Conservation (phyloP, 2,113 vertebrate genomes). For the Salvelinus sp. region DNA sequence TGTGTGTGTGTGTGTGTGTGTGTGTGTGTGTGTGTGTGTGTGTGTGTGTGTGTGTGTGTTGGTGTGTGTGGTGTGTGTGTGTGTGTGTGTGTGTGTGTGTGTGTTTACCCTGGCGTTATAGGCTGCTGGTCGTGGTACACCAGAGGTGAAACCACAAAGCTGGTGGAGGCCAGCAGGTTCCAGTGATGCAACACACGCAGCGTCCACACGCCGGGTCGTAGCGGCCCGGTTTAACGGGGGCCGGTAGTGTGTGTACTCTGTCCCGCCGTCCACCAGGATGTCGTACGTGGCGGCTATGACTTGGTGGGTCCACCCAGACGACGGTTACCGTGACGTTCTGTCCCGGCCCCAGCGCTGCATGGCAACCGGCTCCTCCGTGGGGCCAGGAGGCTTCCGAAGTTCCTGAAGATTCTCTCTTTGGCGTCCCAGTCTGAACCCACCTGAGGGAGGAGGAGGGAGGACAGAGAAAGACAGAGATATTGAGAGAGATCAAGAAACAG, state of each 20-base stretch:
- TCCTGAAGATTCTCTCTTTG: conserved; percentile 93
- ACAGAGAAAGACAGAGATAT: neutral
- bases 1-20: neutral
- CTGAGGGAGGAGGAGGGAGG: conserved; percentile 62
- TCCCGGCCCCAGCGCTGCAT: conserved; percentile 95
- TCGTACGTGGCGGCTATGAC: conserved; percentile 98
- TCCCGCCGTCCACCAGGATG: conserved; percentile 89
- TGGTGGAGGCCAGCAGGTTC: conserved; percentile 90
- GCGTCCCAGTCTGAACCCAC: conserved; percentile 95
- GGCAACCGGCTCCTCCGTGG: conserved; percentile 86
- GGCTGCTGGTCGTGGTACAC: conserved; percentile 85
- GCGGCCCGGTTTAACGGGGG: conserved; percentile 88
- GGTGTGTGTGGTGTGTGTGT: too few species aligned
- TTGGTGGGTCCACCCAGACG: conserved; percentile 94
- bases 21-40: conserved; percentile 25
- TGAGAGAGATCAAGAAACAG: neutral
- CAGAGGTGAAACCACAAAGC: conserved; percentile 87
- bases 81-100: neutral
- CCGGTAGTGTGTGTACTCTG: conserved; percentile 94
- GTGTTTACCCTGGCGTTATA: conserved; percentile 81
- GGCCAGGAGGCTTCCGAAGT: conserved; percentile 88
- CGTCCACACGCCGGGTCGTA: conserved; percentile 91
- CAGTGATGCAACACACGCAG: conserved; percentile 93
- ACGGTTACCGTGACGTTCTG: conserved; percentile 93
- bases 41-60: too few species aligned